Conservation (phyloP, 2,113 vertebrate genomes). For the Xenotilapia leptura region DNA sequence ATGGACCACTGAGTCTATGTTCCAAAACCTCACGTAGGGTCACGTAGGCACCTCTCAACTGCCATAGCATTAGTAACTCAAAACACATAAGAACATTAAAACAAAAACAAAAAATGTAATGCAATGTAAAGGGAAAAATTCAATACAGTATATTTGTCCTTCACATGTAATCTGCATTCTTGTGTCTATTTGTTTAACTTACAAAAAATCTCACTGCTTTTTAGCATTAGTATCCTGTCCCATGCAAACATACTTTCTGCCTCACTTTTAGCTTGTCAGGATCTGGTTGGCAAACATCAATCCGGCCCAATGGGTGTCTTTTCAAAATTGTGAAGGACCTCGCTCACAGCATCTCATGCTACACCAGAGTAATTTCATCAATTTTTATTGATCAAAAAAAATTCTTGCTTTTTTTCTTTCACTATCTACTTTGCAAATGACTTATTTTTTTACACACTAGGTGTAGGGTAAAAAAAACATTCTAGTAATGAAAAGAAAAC, state of each 20-base stretch:
- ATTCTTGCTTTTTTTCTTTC: background rate
- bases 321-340: background rate
- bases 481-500: background rate
- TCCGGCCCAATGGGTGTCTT: background rate
- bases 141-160: background rate
- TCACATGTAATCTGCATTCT: background rate
- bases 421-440: background rate
- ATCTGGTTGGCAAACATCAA: no score
- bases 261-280: background rate
- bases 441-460: background rate
- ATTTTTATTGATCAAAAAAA: background rate
- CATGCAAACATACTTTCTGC: background rate
- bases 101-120: background rate
- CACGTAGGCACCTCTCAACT: background rate
- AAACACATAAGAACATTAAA: background rate
- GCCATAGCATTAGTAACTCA: background rate
- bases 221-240: background rate
- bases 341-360: background rate
- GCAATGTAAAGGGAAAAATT: background rate
- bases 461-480: background rate
- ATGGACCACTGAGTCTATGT: background rate
- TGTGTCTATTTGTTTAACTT: background rate
- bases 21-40: rapidly evolving
- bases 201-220: background rate
- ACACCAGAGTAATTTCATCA: background rate